Percentiles rank a stretch among this genome's conserved stretches.
phyloP scores from a whole-genome alignment of 2,888 invertebrate genomes.

The Dryobota labecula region DNA sequence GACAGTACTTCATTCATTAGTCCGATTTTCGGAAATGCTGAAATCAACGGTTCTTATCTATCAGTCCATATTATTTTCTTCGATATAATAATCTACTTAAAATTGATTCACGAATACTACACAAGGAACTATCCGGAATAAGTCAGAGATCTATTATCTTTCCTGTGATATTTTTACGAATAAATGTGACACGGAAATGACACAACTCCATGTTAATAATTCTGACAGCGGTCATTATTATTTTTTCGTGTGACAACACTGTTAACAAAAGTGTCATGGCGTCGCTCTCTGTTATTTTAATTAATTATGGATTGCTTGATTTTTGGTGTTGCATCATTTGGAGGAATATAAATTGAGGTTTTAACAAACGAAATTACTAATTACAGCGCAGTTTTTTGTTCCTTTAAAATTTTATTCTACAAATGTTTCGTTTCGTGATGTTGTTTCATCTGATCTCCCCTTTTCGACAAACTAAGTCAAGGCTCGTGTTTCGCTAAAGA shows the following conservation, averaged over 20 bases:
- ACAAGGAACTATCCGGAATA: conserved; percentile 33
- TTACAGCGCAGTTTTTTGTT: conserved; percentile 16
- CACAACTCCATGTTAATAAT: conserved; percentile 57
- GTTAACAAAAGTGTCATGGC: conserved; percentile 61
- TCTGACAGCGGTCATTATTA: conserved; percentile 51
- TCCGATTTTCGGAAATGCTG: conserved; percentile 38
- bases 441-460: conserved; percentile 21
- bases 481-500: conserved; percentile 17
- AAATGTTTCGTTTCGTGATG: conserved; percentile 7
- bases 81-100: neutral
- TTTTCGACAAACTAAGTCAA: conserved; percentile 10
- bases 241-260: conserved; percentile 60
- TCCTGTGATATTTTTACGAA: conserved; percentile 35
- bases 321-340: conserved; percentile 51
- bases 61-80: conserved; percentile 11
- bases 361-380: conserved; percentile 40
- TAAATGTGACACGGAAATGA: conserved; percentile 58
- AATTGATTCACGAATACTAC: conserved; percentile 33
- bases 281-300: conserved; percentile 56
- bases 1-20: conserved; percentile 29
- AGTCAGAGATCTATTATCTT: conserved; percentile 22
- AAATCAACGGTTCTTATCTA: conserved; percentile 34
- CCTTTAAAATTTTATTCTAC: neutral
- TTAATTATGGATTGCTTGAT: conserved; percentile 58
- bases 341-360: conserved; percentile 44